A percentile compares a stretch with the other conserved stretches of the same genome.
These are phyloP conservation scores for Latrodectus geometricus DNA, from an alignment of 1,140 invertebrate species.

Conservation along the genomic window DNA sequence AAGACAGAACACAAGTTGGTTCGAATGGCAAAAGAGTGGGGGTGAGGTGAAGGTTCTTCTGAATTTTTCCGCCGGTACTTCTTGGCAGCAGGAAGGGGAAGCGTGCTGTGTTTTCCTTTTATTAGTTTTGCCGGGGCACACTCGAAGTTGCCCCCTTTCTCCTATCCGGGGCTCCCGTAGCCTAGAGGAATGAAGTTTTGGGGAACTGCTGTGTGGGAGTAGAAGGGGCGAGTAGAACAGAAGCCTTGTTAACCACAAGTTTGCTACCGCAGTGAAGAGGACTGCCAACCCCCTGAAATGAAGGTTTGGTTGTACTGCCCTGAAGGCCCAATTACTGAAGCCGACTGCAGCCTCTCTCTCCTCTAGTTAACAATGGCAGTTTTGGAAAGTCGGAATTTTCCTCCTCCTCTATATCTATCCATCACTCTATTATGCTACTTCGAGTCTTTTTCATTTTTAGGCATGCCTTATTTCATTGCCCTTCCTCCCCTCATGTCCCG, in stretches of 20 bases:
- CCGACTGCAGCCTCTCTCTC: slow-evolving; percentile 6
- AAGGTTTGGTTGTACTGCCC: slow-evolving; percentile 45
- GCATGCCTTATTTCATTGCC: slow-evolving; percentile 47
- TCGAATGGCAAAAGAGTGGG: too few relatives aligned
- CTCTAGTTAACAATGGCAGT: slow-evolving; percentile 61
- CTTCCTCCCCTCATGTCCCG: neutral
- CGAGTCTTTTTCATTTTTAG: slow-evolving; percentile 59
- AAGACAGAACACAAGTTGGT: too few relatives aligned
- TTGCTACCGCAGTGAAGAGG: slow-evolving; percentile 56
- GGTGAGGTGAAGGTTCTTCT: neutral
- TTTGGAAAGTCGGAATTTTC: slow-evolving; percentile 38
- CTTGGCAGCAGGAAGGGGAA: neutral
- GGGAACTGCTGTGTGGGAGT: neutral
- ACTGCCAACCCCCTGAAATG: slow-evolving; percentile 19
- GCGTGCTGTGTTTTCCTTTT: slow-evolving; percentile 47
- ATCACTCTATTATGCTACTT: slow-evolving; percentile 57
- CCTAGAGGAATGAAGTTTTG: slow-evolving; percentile 57
- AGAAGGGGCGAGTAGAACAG: slow-evolving; percentile 15
- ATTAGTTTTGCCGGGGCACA: slow-evolving; percentile 53
- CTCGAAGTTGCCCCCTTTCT: slow-evolving; percentile 49
- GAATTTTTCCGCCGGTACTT: slow-evolving; percentile 6
- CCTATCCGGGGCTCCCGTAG: slow-evolving; percentile 34
- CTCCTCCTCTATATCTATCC: slow-evolving; percentile 3
- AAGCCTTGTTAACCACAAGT: slow-evolving; percentile 62
- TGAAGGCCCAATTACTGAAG: slow-evolving; percentile 59